Evolutionary conservation across 92 coral and sea anemone genomes (phyloP), one percentile per base, ranked within the genome.

Genomic region (Isaurus tuberculatus): DNA sequence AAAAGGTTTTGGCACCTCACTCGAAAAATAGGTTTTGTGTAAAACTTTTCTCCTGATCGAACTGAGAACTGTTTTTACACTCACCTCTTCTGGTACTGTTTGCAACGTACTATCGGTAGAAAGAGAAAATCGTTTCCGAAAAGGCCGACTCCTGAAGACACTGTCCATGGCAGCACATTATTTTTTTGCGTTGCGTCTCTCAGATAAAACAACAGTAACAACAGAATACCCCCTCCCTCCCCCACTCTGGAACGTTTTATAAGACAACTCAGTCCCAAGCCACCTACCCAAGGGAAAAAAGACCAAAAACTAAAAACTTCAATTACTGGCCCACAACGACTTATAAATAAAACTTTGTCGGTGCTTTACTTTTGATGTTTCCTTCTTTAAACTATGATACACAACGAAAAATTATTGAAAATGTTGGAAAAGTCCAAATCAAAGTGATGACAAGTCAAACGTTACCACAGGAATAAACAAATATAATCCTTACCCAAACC

Each of bases 61-160:
- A 55, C 4, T 1, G 4, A 17, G 6, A 55, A 55, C 8, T 55
- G 7, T 16, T 22, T 55, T 55, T 55, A 17, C 7, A 22, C 63
- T 55, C n/a, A 55, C 63, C 63, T 55, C 63, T 17, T 55, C 63
- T 55, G 63, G 22, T 16, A 55, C 23, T 55, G 63, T 55, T 55
- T 55, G 63, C 63, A 55, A 55, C 25, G 25, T n/a, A n/a, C 63
- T 55, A 55, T 55, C 63, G 9, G 26, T 17, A 55, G 23, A 17
- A 7, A 55, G 23, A 19, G 63, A 55, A 17, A 55, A 55, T 55
- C 63, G 25, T 55, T 55, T 55, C 28, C 63, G 63, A 55, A 55
- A 55, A 19, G 63, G 63, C 63, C 63, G 63, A 55, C 63, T 55
- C 7, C 63, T 17, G 17, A 55, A 55, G 63, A 55, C 25, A 17